Percentiles rank a stretch among this genome's conserved stretches.
phyloP scores from a whole-genome alignment of 2,797 vertebrate species.

The Hephaestus fuliginosus region DNA sequence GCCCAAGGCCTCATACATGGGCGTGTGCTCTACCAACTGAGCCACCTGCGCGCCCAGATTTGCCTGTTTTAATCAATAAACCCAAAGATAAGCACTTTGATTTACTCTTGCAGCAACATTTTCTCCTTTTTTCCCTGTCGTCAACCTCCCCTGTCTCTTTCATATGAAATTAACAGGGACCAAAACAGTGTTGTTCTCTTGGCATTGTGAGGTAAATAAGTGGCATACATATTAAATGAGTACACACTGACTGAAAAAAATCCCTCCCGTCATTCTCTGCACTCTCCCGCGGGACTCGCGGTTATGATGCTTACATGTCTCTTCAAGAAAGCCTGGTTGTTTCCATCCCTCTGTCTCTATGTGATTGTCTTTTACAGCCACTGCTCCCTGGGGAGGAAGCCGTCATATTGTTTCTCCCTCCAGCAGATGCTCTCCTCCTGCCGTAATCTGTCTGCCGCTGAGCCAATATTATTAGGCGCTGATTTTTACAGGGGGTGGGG shows the following conservation, averaged over 20 bases:
- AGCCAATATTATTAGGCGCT: slow-evolving; percentile 78
- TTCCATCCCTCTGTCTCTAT: slow-evolving; percentile 68
- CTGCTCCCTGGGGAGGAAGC: slow-evolving; percentile 73
- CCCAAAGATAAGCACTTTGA: not conserved
- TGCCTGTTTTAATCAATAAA: not conserved
- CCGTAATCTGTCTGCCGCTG: slow-evolving; percentile 77
- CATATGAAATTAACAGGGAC: slow-evolving; percentile 40
- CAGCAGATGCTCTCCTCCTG: slow-evolving; percentile 81
- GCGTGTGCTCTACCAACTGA: no score
- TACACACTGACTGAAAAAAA: slow-evolving; percentile 41
- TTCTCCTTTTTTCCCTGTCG: not conserved
- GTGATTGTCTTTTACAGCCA: slow-evolving; percentile 82
- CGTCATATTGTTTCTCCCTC: slow-evolving; percentile 79
- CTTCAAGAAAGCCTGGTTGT: slow-evolving; percentile 62
- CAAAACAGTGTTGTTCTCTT: slow-evolving; percentile 18
- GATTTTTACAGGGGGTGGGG: slow-evolving; percentile 53
- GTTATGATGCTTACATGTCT: slow-evolving; percentile 69
- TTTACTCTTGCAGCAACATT: not conserved
- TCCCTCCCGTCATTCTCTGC: slow-evolving; percentile 16
- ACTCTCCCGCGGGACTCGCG: slow-evolving; percentile 49
- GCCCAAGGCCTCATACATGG: no score
- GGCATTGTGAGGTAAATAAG: slow-evolving; percentile 42
- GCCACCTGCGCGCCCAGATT: not conserved
- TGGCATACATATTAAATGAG: slow-evolving; percentile 43
- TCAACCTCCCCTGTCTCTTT: slow-evolving; percentile 2